Evolutionary conservation across 1,140 invertebrate species (phyloP), one percentile per base, ranked within the genome.

Genomic region (Drosophila sturtevanti): DNA sequence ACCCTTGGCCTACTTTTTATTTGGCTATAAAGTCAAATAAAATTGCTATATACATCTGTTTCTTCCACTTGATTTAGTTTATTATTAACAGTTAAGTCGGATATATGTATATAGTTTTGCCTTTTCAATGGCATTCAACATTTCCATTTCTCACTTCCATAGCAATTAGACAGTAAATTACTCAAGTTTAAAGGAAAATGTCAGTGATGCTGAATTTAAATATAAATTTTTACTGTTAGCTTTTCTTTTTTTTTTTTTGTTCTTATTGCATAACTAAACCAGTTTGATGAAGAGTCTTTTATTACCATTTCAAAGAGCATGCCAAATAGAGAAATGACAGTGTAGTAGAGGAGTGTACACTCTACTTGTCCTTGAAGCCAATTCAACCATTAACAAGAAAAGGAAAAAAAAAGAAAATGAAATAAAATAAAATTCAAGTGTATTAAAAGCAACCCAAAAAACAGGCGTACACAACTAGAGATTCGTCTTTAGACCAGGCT

Each of bases 301-400:
- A 48, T 48, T 48, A 48, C 9, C 41, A 48, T 48, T 48, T 48
- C 41, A 48, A 21, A 48, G 41, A 48, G 41, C 58, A 56, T 48
- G 27, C 21, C 31, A 63, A 72, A 48, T 48, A 48, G 41, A 48
- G 41, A 48, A 48, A 48, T 48, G 41, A 21, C 41, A 48, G 41
- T 18, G 27, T 31, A 31, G 27, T 31, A 31, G 27, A 44, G 41
- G 27, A 44, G 41, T 16, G 41, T 74, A 71, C 72, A 74, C 72
- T 74, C 52, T 54, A 59, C 24, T 74, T 67, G 71, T 14, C 63
- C 54, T 18, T 48, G 41, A 48, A 52, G 55, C 52, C 72, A 66
- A 61, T 74, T 74, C 72, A 74, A 74, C 71, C 72, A 74, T 74
- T 63, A 67, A 60, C 54, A 67, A 10, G 67, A 31, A 31, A 31